phyloP scores from a whole-genome alignment of 2,888 invertebrate species.

The Xanthostigma xanthostigma region DNA sequence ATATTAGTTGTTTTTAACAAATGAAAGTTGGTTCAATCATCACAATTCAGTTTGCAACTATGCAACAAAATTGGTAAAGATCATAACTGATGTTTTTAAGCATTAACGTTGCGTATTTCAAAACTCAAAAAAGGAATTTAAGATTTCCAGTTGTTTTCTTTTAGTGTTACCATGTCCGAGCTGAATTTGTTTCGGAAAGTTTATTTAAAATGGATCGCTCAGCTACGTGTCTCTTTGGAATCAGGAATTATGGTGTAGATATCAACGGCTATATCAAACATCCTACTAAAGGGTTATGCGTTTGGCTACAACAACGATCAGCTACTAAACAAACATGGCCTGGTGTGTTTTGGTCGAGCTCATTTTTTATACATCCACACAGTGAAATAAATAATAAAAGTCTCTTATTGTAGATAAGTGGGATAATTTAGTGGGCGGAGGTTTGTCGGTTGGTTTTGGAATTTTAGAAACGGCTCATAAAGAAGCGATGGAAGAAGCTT shows the following conservation, averaged over 20 bases:
- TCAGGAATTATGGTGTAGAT: conserved; percentile 86
- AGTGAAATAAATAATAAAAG: conserved; percentile 1
- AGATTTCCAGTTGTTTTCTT: conserved; percentile 16
- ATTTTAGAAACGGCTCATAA: conserved; percentile 82
- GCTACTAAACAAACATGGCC: conserved; percentile 91
- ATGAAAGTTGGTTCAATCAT: neutral
- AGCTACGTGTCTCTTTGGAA: conserved; percentile 86
- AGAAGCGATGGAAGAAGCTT: conserved; percentile 90
- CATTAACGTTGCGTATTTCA: neutral
- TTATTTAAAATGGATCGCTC: conserved; percentile 76
- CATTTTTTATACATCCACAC: conserved; percentile 4
- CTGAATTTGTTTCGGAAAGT: conserved; percentile 47
- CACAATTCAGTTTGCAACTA: neutral
- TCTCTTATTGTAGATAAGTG: conserved; percentile 45
- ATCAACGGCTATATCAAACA: conserved; percentile 85
- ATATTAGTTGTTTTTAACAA: neutral
- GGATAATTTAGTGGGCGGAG: conserved; percentile 94
- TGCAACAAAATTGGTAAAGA: neutral
- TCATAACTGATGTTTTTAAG: neutral
- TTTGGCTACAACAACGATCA: conserved; percentile 87
- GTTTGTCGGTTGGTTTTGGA: conserved; percentile 75
- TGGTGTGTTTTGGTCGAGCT: conserved; percentile 29
- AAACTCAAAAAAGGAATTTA: neutral
- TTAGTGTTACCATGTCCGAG: conserved; percentile 79
- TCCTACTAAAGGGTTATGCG: conserved; percentile 69